Evolutionary conservation across 2,797 vertebrate genomes (phyloP).

Genomic region (Euphonia xanthogaster): DNA sequence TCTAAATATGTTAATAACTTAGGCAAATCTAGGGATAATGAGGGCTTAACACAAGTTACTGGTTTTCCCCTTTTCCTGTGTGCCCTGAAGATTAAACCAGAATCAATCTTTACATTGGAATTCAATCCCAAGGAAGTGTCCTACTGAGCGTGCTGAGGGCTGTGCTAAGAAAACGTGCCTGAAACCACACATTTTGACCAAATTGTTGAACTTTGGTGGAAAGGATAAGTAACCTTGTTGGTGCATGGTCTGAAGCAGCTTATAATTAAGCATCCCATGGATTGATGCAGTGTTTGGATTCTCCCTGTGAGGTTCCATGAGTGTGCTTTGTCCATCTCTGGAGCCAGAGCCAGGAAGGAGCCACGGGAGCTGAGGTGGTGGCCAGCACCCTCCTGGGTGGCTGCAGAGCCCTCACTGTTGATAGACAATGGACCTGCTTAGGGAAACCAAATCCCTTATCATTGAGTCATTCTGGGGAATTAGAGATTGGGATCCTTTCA

Average conservation of each 20-base stretch:
- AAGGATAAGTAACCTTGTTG: not conserved
- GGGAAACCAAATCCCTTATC: not conserved
- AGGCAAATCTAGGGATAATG: not conserved
- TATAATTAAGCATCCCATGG: too few species aligned
- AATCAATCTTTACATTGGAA: not conserved
- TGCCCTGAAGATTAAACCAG: not conserved
- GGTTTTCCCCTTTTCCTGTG: not conserved
- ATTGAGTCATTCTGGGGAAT: not conserved
- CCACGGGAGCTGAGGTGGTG: not conserved
- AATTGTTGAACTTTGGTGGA: not conserved
- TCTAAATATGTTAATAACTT: not conserved
- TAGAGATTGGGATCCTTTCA: not conserved
- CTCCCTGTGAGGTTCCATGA: not conserved
- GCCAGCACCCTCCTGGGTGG: not conserved
- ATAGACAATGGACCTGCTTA: too few species aligned
- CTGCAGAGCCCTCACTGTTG: too few species aligned
- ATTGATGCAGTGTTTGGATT: rapidly evolving
- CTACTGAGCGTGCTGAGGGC: not conserved
- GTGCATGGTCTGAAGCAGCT: not conserved
- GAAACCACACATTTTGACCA: not conserved
- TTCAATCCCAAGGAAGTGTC: not conserved
- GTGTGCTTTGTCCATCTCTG: not conserved
- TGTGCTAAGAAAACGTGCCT: not conserved
- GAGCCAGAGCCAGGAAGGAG: not conserved
- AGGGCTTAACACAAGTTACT: not conserved